phyloP scores from a whole-genome alignment of 1,140 invertebrate species.

The Drosophila albomicans region DNA sequence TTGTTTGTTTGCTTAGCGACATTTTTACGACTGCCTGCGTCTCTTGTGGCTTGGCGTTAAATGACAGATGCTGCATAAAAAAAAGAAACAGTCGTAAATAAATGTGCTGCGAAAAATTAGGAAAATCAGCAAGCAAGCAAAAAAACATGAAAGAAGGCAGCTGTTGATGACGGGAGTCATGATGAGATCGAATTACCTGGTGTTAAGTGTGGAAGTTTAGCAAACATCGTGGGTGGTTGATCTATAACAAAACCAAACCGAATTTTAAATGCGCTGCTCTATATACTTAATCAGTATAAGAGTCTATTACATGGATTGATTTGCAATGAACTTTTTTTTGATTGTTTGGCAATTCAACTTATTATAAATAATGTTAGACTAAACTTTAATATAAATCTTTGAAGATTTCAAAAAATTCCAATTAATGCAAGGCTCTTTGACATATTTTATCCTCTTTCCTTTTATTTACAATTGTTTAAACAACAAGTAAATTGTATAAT shows the following conservation, averaged over 20 bases:
- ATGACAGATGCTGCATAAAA: conserved; percentile 40
- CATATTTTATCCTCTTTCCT: no score
- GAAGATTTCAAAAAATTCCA: no score
- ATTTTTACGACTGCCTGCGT: conserved; percentile 14
- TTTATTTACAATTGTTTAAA: no score
- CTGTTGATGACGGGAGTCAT: neutral
- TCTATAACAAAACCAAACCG: neutral
- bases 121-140: conserved; percentile 3
- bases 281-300: no score
- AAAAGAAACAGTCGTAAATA: conserved; percentile 16
- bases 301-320: no score
- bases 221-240: conserved; percentile 5
- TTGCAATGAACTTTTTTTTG: no score
- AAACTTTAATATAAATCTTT: no score
- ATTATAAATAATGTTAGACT: no score
- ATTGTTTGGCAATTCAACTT: no score
- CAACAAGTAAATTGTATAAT: no score
- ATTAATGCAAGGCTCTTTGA: no score
- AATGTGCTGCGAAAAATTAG: conserved; percentile 25
- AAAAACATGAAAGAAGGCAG: neutral
- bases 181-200: conserved; percentile 11
- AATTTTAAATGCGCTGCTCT: conserved; percentile 1
- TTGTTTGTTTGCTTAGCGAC: conserved; percentile 3
- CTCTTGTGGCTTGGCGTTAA: conserved; percentile 15
- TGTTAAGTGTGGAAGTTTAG: neutral